Conservation (phyloP, 2,797 vertebrate species). For the Ctenosaura bakeri region DNA sequence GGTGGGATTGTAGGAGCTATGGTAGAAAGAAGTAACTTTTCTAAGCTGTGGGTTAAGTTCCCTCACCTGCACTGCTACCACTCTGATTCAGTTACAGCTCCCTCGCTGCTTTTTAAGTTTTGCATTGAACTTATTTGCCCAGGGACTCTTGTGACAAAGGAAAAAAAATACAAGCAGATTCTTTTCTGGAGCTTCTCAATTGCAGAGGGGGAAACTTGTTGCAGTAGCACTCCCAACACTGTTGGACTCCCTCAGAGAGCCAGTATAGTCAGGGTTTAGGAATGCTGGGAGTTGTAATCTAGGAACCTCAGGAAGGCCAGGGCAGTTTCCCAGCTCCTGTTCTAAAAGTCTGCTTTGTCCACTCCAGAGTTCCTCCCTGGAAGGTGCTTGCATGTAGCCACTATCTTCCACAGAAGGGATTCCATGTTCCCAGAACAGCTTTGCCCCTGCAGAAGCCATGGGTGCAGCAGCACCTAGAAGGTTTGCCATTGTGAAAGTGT, state of each 20-base stretch:
- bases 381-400: background rate
- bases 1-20: no score
- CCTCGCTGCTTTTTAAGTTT: background rate
- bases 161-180: background rate
- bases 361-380: background rate
- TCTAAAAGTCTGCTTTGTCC: background rate
- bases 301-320: background rate
- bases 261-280: background rate
- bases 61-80: background rate
- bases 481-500: background rate
- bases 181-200: background rate
- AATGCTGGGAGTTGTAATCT: background rate
- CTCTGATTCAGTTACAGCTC: background rate
- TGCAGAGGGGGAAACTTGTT: background rate
- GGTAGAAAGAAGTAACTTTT: no score
- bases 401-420: background rate
- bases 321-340: background rate
- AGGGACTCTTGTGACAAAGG: background rate
- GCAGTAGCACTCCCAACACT: background rate
- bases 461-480: background rate
- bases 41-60: no score
- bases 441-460: background rate
- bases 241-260: background rate
- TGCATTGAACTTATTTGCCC: background rate
- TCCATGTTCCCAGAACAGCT: background rate